Evolutionary conservation across 2,797 vertebrate species (phyloP).

Genomic region (Thripadectes ignobilis): DNA sequence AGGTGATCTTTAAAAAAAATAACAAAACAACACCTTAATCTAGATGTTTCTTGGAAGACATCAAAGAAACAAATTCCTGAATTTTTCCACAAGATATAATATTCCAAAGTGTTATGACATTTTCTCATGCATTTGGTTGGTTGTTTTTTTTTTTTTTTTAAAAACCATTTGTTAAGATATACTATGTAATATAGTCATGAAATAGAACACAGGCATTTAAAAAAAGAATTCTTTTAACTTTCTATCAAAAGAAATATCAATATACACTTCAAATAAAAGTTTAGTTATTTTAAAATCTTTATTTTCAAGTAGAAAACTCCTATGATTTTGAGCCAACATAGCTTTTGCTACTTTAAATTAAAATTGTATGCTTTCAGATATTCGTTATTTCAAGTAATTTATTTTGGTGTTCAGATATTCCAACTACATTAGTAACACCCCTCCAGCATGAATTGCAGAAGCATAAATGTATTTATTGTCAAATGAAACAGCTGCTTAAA

Average conservation of each 20-base stretch:
- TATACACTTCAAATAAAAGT: background rate
- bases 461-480: background rate
- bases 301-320: background rate
- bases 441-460: background rate
- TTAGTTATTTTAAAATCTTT: background rate
- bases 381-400: accelerated
- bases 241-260: background rate
- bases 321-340: background rate
- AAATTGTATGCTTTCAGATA: background rate
- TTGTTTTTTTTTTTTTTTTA: background rate
- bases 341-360: background rate
- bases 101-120: background rate
- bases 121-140: background rate
- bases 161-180: background rate
- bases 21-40: background rate
- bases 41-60: background rate
- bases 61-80: background rate
- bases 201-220: background rate
- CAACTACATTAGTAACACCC: background rate
- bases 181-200: background rate
- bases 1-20: background rate
- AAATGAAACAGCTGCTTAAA: background rate
- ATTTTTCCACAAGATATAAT: background rate
- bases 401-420: background rate
- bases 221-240: background rate